phyloP scores from a whole-genome alignment of 30 jellyfish, hydroid and myxozoan species.

The Aurelia coerulea region DNA sequence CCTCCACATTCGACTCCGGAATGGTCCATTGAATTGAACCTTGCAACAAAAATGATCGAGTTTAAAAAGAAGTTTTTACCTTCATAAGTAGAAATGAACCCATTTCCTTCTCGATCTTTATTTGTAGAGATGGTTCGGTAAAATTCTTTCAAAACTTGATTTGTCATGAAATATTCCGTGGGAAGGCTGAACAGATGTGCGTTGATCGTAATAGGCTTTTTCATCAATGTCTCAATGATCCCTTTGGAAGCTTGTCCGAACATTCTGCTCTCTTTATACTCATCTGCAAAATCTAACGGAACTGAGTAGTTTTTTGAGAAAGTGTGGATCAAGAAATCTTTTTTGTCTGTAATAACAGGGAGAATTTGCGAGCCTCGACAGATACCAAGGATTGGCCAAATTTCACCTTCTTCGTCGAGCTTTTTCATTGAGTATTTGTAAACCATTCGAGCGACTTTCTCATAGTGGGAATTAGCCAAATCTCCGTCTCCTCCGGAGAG shows the following conservation, averaged over 20 bases:
- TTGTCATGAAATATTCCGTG: constrained; percentile 37
- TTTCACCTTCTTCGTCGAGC: constrained; percentile 73
- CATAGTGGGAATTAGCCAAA: constrained; percentile 85
- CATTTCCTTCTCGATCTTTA: constrained; percentile 81
- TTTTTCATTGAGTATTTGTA: constrained; percentile 63
- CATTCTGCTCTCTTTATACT: constrained; percentile 75
- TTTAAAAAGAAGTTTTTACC: constrained; percentile 48
- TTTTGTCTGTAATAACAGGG: constrained; percentile 65
- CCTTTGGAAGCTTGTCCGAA: constrained; percentile 89
- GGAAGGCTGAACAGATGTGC: constrained; percentile 81
- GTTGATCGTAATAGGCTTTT: constrained; percentile 83
- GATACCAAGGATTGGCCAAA: constrained; percentile 89
- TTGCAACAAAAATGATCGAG: neutral
- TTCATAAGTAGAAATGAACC: constrained; percentile 89
- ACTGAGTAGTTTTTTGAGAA: constrained; percentile 73
- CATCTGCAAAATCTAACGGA: constrained; percentile 72
- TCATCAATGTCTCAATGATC: constrained; percentile 59
- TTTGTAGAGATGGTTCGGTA: constrained; percentile 78
- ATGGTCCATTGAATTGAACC: too few relatives aligned
- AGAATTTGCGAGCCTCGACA: constrained; percentile 97
- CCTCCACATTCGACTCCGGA: too few relatives aligned
- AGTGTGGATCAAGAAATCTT: constrained; percentile 60
- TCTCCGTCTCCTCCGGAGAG: constrained; percentile 95
- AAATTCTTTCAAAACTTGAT: constrained; percentile 51
- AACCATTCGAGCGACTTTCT: constrained; percentile 67